Conservation (phyloP, 1,140 invertebrate species). For the Microplitis demolitor region DNA sequence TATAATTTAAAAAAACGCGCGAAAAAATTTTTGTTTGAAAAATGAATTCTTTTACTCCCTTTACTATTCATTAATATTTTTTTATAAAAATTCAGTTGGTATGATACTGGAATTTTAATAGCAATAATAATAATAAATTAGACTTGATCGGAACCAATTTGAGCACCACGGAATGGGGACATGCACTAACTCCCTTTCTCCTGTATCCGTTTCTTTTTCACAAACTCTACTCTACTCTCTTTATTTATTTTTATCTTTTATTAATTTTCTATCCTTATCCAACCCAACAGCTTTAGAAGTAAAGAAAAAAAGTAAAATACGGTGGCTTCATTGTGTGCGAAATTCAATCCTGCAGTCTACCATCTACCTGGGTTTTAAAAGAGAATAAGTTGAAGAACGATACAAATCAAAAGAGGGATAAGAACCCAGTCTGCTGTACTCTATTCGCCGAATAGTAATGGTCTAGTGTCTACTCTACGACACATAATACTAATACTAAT, state of each 20-base stretch:
- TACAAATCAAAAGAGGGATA: not conserved
- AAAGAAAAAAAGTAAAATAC: slow-evolving; percentile 24
- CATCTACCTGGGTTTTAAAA: slow-evolving; percentile 24
- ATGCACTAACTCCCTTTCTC: too few species aligned
- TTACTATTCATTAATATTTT: too few species aligned
- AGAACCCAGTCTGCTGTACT: too few species aligned
- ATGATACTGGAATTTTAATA: not conserved
- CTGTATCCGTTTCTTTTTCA: too few species aligned
- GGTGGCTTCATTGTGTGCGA: slow-evolving; percentile 39
- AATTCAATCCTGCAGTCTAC: slow-evolving; percentile 32
- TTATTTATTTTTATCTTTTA: not conserved
- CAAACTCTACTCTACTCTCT: not conserved
- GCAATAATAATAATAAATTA: not conserved
- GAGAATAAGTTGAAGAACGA: not conserved
- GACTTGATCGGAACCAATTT: not conserved
- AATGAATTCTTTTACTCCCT: too few species aligned
- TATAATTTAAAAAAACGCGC: too few species aligned
- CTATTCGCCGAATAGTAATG: too few species aligned
- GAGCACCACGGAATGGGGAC: slow-evolving; percentile 8
- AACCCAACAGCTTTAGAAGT: not conserved
- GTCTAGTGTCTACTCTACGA: too few species aligned
- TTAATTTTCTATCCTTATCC: not conserved
- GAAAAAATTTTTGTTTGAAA: too few species aligned
- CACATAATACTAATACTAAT: too few species aligned
- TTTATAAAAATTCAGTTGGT: too few species aligned